Evolutionary conservation across 2,113 vertebrate genomes (phyloP).

Genomic region (Anolis carolinensis): DNA sequence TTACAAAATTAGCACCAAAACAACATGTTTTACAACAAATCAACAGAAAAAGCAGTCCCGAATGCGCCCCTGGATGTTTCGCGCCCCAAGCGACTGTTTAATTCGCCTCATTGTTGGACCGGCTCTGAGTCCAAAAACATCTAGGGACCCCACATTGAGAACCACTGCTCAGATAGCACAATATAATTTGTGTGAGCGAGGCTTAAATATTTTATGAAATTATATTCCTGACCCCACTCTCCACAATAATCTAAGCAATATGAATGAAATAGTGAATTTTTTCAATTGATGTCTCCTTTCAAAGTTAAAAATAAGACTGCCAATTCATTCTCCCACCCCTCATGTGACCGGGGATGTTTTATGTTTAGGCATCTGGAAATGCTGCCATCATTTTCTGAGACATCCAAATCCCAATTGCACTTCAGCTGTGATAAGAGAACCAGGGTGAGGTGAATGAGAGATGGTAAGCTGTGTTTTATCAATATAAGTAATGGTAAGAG

Average conservation of each 20-base stretch:
- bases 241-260: not conserved
- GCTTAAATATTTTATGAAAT: not conserved
- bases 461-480: slow-evolving; percentile 70
- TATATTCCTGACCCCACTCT: not conserved
- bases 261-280: not conserved
- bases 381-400: slow-evolving; percentile 3
- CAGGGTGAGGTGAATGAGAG: slow-evolving; percentile 69
- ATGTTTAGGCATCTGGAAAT: not conserved
- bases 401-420: slow-evolving; percentile 72
- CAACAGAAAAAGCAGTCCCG: too few relatives aligned
- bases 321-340: not conserved
- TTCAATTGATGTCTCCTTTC: not conserved
- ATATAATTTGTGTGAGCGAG: too few relatives aligned
- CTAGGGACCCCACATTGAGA: too few relatives aligned
- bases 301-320: not conserved
- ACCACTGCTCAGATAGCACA: too few relatives aligned
- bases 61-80: too few relatives aligned
- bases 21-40: too few relatives aligned
- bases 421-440: slow-evolving; percentile 69
- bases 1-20: too few relatives aligned
- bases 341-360: not conserved
- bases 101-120: too few relatives aligned
- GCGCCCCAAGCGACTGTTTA: too few relatives aligned
- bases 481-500: slow-evolving; percentile 77
- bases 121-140: too few relatives aligned